Base-by-base conservation (phyloP, 2,797 vertebrate species). In the Squalus acanthias region DNA sequence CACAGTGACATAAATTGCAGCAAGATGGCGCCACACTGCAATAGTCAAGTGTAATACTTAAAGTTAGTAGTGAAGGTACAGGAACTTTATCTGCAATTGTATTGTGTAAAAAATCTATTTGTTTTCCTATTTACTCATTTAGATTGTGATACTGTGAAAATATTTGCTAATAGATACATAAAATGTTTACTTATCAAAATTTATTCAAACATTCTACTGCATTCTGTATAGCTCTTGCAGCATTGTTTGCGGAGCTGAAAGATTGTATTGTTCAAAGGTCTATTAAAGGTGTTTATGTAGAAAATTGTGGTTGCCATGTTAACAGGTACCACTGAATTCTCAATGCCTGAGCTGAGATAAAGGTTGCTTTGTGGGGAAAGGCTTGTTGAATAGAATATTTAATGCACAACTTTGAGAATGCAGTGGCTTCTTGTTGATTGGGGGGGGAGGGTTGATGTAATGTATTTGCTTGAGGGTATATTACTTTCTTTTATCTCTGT, bases 21-120 rank as follows among this genome's bases (percentile, higher is more conserved):
- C 91, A 65, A 93, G 91, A 69, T 93, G 91, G 91, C 91, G 91
- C 91, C 91, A 93, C 65, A 46, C 20, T 93, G 33, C 63, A 67
- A 33, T 8, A 65, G 33, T 93, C 33, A 39, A 22, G 63, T 12
- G 33, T 29, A 46, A 39, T 69, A 17, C 46, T 93, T 93, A 46
- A 67, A 24, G 63, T 93, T 93, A 93, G 65, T 63, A 67, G 91
- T 93, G 13, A 39, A 93, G 15, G 17, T 10, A 63, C 15, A 91
- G 29, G 12, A 91, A 91, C 26, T 53, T 53, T 93, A 93, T 69
- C 63, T 46, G 39, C n/a, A 39, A 39, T 69, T 69, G n/a, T 69
- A 46, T 65, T 24, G 2, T 67, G 6, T 39, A 6, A 20, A 69
- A 93, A 92, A 69, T 82, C 53, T 57, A 93, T 39, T 15, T 89